Evolutionary conservation across 2,113 vertebrate genomes (phyloP).

Genomic region (mouse (Mus musculus)): GRCm39 chr1:96684001-96684500

Average conservation of each 20-base stretch:
- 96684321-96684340: conserved; percentile 60
- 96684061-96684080: background rate
- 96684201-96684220: conserved; percentile 13
- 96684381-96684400: conserved; percentile 10
- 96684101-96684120: conserved; percentile 8
- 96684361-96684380: conserved; percentile 39
- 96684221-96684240: background rate
- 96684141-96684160: background rate
- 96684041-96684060: background rate
- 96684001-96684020: background rate
- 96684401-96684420: background rate
- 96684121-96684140: background rate
- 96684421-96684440: background rate
- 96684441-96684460: background rate
- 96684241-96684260: background rate
- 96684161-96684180: background rate
- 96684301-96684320: conserved; percentile 33
- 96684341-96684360: background rate
- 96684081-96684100: background rate
- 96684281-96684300: conserved; percentile 33
- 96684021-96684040: background rate
- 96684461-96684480: conserved; percentile 8
- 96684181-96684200: background rate
- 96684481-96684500: background rate
- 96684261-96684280: conserved; percentile 54